Conservation (phyloP, 1,140 invertebrate species). For the Drosophila pandora region DNA sequence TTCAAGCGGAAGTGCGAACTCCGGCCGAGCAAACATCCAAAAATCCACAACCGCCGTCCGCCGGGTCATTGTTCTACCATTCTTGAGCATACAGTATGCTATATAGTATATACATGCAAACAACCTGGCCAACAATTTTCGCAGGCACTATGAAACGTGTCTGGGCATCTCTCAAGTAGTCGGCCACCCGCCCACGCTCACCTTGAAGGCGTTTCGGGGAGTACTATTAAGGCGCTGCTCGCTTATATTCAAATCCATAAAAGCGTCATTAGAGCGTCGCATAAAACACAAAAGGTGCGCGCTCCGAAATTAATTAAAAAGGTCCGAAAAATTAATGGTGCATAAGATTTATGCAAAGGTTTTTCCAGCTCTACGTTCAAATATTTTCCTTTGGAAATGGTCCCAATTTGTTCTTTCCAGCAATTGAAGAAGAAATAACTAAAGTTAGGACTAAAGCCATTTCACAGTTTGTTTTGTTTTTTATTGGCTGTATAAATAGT, state of each 20-base stretch:
- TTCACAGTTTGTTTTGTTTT: slow-evolving; percentile 8
- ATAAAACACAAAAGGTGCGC: slow-evolving; percentile 55
- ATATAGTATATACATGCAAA: slow-evolving; percentile 7
- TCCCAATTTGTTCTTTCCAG: slow-evolving; percentile 36
- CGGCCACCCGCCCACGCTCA: background rate
- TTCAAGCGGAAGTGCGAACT: slow-evolving; percentile 56
- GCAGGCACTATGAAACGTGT: slow-evolving; percentile 38
- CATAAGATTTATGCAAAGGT: slow-evolving; percentile 60
- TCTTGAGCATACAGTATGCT: slow-evolving; percentile 1
- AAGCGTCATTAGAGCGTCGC: slow-evolving; percentile 56
- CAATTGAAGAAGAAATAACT: slow-evolving; percentile 19
- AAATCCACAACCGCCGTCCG: slow-evolving; percentile 21
- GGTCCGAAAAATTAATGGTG: slow-evolving; percentile 61
- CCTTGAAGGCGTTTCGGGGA: slow-evolving; percentile 13
- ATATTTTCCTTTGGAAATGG: slow-evolving; percentile 19
- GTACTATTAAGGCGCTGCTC: slow-evolving; percentile 30
- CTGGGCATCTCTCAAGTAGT: slow-evolving; percentile 20
- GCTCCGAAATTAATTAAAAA: slow-evolving; percentile 66
- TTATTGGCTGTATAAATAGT: slow-evolving; percentile 35
- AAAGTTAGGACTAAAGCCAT: background rate
- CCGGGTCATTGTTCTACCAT: slow-evolving; percentile 28
- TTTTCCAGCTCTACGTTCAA: background rate
- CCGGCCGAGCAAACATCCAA: slow-evolving; percentile 22
- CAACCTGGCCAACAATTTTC: slow-evolving; percentile 19
- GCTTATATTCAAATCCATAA: slow-evolving; percentile 55